These are phyloP conservation scores for Arctopsyche grandis DNA, from an alignment of 1,140 invertebrate species.

Conservation along the genomic window DNA sequence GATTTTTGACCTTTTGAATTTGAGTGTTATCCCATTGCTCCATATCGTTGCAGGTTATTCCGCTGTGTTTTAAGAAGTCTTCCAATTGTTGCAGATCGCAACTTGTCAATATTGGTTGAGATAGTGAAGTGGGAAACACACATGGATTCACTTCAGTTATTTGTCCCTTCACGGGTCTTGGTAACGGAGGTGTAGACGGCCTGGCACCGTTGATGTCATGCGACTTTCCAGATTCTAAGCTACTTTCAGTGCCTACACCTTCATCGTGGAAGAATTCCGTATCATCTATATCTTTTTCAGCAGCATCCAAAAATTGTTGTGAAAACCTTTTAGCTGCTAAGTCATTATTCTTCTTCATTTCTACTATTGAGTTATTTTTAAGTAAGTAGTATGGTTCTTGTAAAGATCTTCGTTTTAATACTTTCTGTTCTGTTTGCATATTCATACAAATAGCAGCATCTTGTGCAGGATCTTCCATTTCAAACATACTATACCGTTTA, in stretches of 20 bases:
- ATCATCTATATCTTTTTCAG: slow-evolving; percentile 66
- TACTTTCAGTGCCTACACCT: slow-evolving; percentile 65
- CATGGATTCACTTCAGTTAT: slow-evolving; percentile 49
- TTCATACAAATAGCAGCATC: slow-evolving; percentile 64
- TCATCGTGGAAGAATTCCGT: slow-evolving; percentile 66
- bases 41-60: slow-evolving; percentile 73
- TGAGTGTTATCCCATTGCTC: slow-evolving; percentile 73
- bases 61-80: slow-evolving; percentile 78
- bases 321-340: slow-evolving; percentile 65
- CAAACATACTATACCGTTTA: slow-evolving; percentile 86
- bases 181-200: slow-evolving; percentile 66
- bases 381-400: slow-evolving; percentile 78
- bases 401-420: slow-evolving; percentile 74
- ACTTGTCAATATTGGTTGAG: slow-evolving; percentile 65
- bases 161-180: slow-evolving; percentile 62
- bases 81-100: slow-evolving; percentile 75
- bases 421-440: slow-evolving; percentile 66
- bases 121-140: slow-evolving; percentile 55
- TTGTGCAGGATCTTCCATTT: slow-evolving; percentile 70
- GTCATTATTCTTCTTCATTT: slow-evolving; percentile 72
- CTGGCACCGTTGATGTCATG: slow-evolving; percentile 66
- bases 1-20: slow-evolving; percentile 74
- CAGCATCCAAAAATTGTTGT: slow-evolving; percentile 65
- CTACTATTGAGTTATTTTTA: slow-evolving; percentile 67
- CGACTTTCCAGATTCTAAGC: slow-evolving; percentile 66